These are phyloP conservation scores for Pachymerium ferrugineum DNA, from an alignment of 2,888 invertebrate species.

Conservation along the genomic window DNA sequence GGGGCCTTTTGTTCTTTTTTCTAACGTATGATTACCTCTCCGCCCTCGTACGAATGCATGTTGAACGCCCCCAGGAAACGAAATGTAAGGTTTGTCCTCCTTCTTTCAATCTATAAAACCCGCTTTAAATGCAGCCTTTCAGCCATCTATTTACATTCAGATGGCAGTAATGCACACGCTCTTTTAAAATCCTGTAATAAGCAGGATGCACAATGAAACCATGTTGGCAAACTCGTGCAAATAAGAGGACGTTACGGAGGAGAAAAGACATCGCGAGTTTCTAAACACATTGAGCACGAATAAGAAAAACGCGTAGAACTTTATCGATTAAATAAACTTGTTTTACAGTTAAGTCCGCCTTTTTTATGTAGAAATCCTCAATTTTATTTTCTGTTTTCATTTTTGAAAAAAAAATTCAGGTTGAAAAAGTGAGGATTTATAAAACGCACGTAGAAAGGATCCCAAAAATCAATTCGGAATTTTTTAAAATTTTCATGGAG, in stretches of 20 bases:
- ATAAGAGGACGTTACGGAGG: not conserved
- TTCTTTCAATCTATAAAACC: slow-evolving; percentile 15
- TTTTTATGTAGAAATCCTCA: too few relatives aligned
- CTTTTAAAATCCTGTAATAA: not conserved
- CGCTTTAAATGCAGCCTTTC: not conserved
- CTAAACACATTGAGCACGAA: too few relatives aligned
- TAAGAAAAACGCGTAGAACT: too few relatives aligned
- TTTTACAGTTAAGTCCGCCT: too few relatives aligned
- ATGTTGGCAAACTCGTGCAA: not conserved
- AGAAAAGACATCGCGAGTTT: not conserved
- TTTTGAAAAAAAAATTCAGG: too few relatives aligned
- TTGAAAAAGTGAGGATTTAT: too few relatives aligned
- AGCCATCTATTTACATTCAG: slow-evolving; percentile 1
- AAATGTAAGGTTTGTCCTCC: not conserved
- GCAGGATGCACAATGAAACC: not conserved
- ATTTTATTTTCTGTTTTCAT: too few relatives aligned
- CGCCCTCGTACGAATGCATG: not conserved
- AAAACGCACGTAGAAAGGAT: too few relatives aligned
- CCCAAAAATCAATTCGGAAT: too few relatives aligned
- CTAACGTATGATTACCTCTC: not conserved
- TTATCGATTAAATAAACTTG: too few relatives aligned
- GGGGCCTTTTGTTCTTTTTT: not conserved
- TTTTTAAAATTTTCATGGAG: too few relatives aligned
- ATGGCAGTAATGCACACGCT: not conserved
- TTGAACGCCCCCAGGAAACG: slow-evolving; percentile 7